Base-by-base conservation (phyloP, 1,140 invertebrate genomes). In the Drosophila repleta region DNA sequence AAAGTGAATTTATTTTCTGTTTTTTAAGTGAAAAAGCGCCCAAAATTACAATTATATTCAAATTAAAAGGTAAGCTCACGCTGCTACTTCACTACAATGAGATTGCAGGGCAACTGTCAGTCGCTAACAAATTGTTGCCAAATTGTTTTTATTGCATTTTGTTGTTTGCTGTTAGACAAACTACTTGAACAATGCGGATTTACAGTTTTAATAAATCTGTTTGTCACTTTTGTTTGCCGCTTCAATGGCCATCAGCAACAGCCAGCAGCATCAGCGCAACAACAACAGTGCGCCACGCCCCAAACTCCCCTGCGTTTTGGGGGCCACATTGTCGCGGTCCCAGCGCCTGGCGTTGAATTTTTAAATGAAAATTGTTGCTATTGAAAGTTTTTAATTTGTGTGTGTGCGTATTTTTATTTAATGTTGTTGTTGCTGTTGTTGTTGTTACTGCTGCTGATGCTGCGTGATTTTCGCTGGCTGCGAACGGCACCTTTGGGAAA, bases 401-500 rank as follows among this genome's bases (percentile, higher is more conserved):
- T 71, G 84, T 48, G 68, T 74, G 79, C 83, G 75, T 83, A 77
- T 79, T 88, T 83, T 88, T 79, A 83, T 83, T 76, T 29, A 29
- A 69, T 58, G 29, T 35, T 61, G 43, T 67, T 69, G 72, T 57
- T 73, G 43, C 64, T 69, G 72, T 57, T 73, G 43, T 68, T 81
- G 71, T 52, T 74, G 48, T 41, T 57, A 61, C 49, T 61, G 46
- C 56, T 35, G 65, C 51, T 35, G 32, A 79, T 79, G 84, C 76
- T 84, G 76, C 79, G 83, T 88, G 83, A 88, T 87, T 87, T 87
- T 87, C 66, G 76, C 79, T 67, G 43, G 79, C 75, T 79, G 74
- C 65, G 82, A 84, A 88, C 67, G 76, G 79, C 88, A 90, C 88
- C 88, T 90, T 90, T 88, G 88, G 88, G 88, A 90, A 90, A 90